phyloP scores from a whole-genome alignment of 2,888 invertebrate species.

The Prosopocoilus inquinatus region DNA sequence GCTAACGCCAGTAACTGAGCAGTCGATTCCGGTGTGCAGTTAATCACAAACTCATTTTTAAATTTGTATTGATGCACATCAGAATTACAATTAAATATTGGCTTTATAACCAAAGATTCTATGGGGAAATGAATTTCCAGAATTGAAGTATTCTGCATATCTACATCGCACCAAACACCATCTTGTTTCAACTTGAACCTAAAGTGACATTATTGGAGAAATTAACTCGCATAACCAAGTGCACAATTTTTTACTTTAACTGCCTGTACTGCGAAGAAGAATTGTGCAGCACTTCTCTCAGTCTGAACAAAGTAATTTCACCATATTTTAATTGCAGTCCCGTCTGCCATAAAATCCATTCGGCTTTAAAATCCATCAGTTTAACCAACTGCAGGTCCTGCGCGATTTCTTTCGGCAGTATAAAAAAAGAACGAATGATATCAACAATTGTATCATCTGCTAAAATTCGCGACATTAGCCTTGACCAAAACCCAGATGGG shows the following conservation, averaged over 20 bases:
- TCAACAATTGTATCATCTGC: slow-evolving; percentile 84
- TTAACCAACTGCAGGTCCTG: slow-evolving; percentile 61
- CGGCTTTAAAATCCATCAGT: slow-evolving; percentile 68
- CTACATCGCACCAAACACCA: slow-evolving; percentile 82
- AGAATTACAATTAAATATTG: slow-evolving; percentile 40
- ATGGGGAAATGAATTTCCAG: slow-evolving; percentile 84
- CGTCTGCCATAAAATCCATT: slow-evolving; percentile 93
- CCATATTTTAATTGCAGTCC: slow-evolving; percentile 86
- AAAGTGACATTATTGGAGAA: slow-evolving; percentile 18
- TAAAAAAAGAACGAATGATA: slow-evolving; percentile 72
- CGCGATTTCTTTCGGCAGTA: slow-evolving; percentile 68
- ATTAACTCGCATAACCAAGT: not conserved
- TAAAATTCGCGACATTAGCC: slow-evolving; percentile 86
- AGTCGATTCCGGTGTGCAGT: slow-evolving; percentile 76
- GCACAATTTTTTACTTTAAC: slow-evolving; percentile 40
- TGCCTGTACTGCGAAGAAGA: slow-evolving; percentile 54
- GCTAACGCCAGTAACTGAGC: slow-evolving; percentile 82
- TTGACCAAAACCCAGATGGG: slow-evolving; percentile 97
- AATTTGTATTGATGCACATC: slow-evolving; percentile 36
- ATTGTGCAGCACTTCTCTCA: slow-evolving; percentile 72
- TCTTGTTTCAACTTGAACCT: slow-evolving; percentile 78
- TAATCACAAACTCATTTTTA: slow-evolving; percentile 60
- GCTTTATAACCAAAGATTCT: slow-evolving; percentile 60
- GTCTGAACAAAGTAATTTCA: slow-evolving; percentile 73
- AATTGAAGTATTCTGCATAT: slow-evolving; percentile 75